These are phyloP conservation scores for Polypterus bichir DNA, from an alignment of 2,113 vertebrate species.

Conservation along the genomic window DNA sequence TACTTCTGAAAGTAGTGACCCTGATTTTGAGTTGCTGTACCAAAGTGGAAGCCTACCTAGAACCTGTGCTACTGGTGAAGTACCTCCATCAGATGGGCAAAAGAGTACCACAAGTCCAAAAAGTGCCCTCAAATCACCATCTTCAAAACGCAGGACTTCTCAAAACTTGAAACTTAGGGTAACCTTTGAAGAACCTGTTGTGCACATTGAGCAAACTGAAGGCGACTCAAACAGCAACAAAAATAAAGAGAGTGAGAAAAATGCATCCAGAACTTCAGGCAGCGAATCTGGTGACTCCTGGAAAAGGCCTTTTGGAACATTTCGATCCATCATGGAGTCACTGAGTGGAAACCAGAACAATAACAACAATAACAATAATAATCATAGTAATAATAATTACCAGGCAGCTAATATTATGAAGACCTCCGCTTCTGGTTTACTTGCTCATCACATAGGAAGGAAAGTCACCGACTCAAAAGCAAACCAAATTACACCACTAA, in stretches of 20 bases:
- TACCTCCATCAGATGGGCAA: conserved; percentile 35
- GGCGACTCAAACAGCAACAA: conserved; percentile 52
- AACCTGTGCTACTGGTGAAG: conserved; percentile 39
- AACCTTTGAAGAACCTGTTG: conserved; percentile 87
- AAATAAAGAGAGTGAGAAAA: conserved; percentile 54
- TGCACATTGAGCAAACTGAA: conserved; percentile 64
- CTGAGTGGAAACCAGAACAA: conserved; percentile 89
- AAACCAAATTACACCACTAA: conserved; percentile 46
- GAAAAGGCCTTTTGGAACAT: conserved; percentile 79
- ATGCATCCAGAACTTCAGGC: conserved; percentile 25
- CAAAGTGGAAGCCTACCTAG: conserved; percentile 30
- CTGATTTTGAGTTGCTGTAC: conserved; percentile 45
- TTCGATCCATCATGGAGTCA: conserved; percentile 89
- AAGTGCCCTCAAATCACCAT: conserved; percentile 93
- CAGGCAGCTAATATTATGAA: conserved; percentile 44
- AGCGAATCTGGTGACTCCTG: conserved; percentile 45
- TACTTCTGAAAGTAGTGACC: conserved; percentile 70
- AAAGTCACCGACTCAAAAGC: conserved; percentile 62
- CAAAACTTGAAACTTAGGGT: conserved; percentile 90
- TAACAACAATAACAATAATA: conserved; percentile 52
- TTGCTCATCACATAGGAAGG: conserved; percentile 66
- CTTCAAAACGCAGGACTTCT: conserved; percentile 81
- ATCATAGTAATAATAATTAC: conserved; percentile 22
- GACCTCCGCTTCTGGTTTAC: conserved; percentile 36
- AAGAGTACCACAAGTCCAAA: conserved; percentile 85